Evolutionary conservation across 2,797 vertebrate genomes (phyloP).

Genomic region (Acanthopagrus latus): DNA sequence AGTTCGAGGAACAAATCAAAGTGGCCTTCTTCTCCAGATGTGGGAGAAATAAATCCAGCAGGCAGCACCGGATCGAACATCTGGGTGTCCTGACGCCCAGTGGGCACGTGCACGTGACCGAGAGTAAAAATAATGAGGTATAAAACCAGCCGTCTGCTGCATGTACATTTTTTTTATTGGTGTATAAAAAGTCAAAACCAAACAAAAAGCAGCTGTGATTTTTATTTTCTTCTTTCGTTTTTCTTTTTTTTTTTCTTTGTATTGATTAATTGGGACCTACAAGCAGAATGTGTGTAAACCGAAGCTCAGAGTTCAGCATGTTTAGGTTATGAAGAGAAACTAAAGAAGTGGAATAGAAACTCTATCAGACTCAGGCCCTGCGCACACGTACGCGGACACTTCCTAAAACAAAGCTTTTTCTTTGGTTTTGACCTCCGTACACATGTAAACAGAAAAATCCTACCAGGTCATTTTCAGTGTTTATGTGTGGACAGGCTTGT

Average conservation of each 20-base stretch:
- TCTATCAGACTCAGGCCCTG: too few relatives aligned
- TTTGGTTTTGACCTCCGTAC: too few relatives aligned
- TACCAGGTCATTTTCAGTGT: too few relatives aligned
- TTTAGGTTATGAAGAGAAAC: neutral
- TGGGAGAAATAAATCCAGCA: neutral
- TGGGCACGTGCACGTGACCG: too few relatives aligned
- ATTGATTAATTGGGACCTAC: neutral
- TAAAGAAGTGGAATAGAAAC: neutral
- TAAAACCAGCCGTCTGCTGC: neutral
- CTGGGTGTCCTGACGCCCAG: constrained; percentile 1
- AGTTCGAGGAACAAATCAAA: neutral
- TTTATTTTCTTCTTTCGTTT: too few relatives aligned
- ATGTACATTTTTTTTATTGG: neutral
- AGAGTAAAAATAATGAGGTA: neutral
- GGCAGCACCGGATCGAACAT: neutral
- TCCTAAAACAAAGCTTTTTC: too few relatives aligned
- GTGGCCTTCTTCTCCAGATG: constrained; percentile 1
- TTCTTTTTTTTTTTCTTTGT: too few relatives aligned
- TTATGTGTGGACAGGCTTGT: too few relatives aligned
- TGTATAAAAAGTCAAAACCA: neutral
- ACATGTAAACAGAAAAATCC: too few relatives aligned
- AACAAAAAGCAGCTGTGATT: too few relatives aligned
- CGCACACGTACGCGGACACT: too few relatives aligned
- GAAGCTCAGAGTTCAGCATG: neutral
- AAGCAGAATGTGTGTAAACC: neutral